phyloP scores from a whole-genome alignment of 2,797 vertebrate genomes.

The Loris lydekkerianus region DNA sequence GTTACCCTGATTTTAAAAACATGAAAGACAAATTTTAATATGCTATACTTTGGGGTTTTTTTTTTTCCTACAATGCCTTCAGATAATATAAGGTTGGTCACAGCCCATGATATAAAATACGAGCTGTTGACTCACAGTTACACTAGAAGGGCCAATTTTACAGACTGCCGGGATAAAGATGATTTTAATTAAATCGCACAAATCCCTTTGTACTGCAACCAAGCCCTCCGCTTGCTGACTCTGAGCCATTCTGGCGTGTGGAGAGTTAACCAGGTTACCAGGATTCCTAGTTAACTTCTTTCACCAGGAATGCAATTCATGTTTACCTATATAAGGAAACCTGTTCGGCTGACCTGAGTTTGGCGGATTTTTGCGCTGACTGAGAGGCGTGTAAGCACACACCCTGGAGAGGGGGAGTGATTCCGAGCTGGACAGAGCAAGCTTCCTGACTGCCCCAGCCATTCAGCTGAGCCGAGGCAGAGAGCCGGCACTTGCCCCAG shows the following conservation, averaged over 20 bases:
- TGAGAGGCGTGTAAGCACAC: slow-evolving; percentile 80
- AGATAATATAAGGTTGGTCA: slow-evolving; percentile 39
- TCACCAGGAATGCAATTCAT: slow-evolving; percentile 86
- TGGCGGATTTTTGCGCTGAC: slow-evolving; percentile 78
- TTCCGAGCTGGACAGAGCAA: slow-evolving; percentile 83
- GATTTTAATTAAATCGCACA: slow-evolving; percentile 50
- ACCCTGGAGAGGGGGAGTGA: slow-evolving; percentile 83
- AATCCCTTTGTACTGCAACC: slow-evolving; percentile 63
- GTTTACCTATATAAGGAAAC: slow-evolving; percentile 92
- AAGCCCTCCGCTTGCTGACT: fast-evolving
- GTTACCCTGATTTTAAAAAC: slow-evolving; percentile 64
- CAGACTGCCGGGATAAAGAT: slow-evolving; percentile 76
- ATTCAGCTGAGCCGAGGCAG: slow-evolving; percentile 79
- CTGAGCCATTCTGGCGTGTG: slow-evolving; percentile 72
- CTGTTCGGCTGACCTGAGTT: slow-evolving; percentile 84
- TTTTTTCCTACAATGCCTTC: slow-evolving; percentile 49
- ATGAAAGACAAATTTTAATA: slow-evolving; percentile 13
- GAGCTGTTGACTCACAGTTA: slow-evolving; percentile 71
- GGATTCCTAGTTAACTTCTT: slow-evolving; percentile 83
- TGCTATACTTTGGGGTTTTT: background rate
- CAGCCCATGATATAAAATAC: slow-evolving; percentile 64
- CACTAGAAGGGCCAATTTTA: slow-evolving; percentile 62
- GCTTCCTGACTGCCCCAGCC: slow-evolving; percentile 80
- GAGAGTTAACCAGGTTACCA: slow-evolving; percentile 87
- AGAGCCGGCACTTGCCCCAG: slow-evolving; percentile 36